Evolutionary conservation across 2,797 vertebrate genomes (phyloP), one percentile per base, ranked within the genome.

Genomic region (Pipistrellus kuhlii): DNA sequence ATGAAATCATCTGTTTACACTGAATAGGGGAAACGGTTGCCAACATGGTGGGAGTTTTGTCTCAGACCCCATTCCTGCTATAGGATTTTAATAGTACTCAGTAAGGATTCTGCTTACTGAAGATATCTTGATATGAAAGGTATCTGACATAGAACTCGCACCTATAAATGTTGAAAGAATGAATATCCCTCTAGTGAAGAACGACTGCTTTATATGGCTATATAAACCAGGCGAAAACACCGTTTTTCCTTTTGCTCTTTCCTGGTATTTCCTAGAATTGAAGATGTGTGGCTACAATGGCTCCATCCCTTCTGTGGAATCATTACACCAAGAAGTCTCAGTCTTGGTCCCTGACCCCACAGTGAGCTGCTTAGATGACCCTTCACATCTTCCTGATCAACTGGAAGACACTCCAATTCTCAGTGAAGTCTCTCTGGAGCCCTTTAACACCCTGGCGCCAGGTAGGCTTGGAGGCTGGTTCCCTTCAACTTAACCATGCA

Each of bases 251-350:
- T 97, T 85, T 83, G 41, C 21, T 69, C 27, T 95, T 44, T 95
- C 38, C 51, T 83, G 90, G 18, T 69, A 89, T 94, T 92, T 92
- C 83, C 44, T 71, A 98, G 98, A 98, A 48, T 27, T 98, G 85
- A 98, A 98, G 95, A 97, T 98, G 0, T 98, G 97, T 91, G 80
- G 93, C 95, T 98, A 98, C 94, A 97, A 97, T 38, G 97, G 97
- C 5, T 95, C 95, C 2, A 95, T 96, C 51, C 13, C 97, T 0
- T 95, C 93, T 30, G 51, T 95, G 30, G 98, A 97, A 46, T 96
- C 97, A 1, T 97, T 98, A 14, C 97, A 97, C 93, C 97, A 97
- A 25, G 96, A 97, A 30, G 97, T 97, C n/a, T 95, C 98, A 0
- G 97, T 98, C 44, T 97, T 98, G 90, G 94, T 95, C 0, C 97